A percentile compares a stretch with the other conserved stretches of the same genome.
These are phyloP conservation scores for Stomatorhinus walkeri DNA, from an alignment of 2,797 vertebrate species.

Conservation along the genomic window DNA sequence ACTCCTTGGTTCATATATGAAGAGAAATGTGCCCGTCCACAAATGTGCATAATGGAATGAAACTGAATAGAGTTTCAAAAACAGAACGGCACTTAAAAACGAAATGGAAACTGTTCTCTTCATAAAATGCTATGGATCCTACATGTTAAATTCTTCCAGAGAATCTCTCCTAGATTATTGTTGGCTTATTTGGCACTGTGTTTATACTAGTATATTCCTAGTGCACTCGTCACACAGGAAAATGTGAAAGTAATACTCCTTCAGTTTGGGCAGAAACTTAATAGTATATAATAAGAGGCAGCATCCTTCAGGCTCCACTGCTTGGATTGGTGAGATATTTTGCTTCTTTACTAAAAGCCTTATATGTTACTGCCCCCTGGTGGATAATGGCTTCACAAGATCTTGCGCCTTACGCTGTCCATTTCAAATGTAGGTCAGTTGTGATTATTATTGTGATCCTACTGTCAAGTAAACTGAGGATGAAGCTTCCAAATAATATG, in stretches of 20 bases:
- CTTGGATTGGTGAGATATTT: not conserved
- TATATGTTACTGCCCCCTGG: constrained; percentile 52
- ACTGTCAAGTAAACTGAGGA: not conserved
- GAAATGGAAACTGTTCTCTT: not conserved
- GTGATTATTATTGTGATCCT: not conserved
- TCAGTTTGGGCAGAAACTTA: constrained; percentile 41
- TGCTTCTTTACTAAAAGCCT: not conserved
- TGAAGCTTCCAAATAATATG: not conserved
- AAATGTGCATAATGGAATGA: not conserved
- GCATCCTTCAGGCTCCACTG: not conserved
- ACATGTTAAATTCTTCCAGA: not conserved
- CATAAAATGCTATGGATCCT: not conserved
- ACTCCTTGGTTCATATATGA: not conserved
- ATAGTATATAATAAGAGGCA: constrained; percentile 44
- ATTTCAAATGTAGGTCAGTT: constrained; percentile 7
- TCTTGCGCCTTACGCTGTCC: not conserved
- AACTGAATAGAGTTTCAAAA: constrained; percentile 1
- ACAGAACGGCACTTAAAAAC: not conserved
- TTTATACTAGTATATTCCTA: constrained; percentile 4
- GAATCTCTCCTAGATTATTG: not conserved
- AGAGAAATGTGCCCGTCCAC: not conserved
- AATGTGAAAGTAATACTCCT: constrained; percentile 35
- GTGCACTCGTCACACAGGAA: constrained; percentile 42
- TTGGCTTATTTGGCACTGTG: not conserved
- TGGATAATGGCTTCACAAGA: constrained; percentile 28